Conservation (phyloP, 37 sponge, comb jelly and placozoan genomes). For the Petrosia ficiformis region DNA sequence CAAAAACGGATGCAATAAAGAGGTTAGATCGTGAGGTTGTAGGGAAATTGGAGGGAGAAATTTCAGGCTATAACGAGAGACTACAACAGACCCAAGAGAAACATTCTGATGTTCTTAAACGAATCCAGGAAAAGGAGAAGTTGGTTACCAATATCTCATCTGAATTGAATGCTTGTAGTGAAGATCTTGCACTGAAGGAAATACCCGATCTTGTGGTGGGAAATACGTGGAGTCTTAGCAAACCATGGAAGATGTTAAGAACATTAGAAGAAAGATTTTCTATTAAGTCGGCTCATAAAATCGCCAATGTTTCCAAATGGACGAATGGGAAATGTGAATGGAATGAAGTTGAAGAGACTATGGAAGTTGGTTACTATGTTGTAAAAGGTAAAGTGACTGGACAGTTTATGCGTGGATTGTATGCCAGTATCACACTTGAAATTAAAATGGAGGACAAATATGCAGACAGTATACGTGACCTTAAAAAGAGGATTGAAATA, state of each 20-base stretch:
- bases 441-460: conserved; percentile 5
- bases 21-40: background rate
- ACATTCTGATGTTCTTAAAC: background rate
- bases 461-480: background rate
- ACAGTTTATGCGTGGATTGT: conserved; percentile 27
- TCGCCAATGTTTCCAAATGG: conserved; percentile 6
- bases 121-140: background rate
- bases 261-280: background rate
- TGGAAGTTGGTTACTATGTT: too few relatives aligned
- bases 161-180: background rate
- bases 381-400: conserved; percentile 14
- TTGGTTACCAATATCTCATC: background rate
- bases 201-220: background rate
- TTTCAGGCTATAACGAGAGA: conserved; percentile 11
- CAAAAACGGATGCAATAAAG: conserved; percentile 24
- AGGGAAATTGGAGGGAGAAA: conserved; percentile 22
- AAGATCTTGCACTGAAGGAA: background rate
- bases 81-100: background rate
- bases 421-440: conserved; percentile 5
- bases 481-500: background rate
- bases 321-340: conserved; percentile 11
- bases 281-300: background rate
- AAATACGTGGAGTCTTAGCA: conserved; percentile 7
- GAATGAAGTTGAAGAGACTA: background rate
- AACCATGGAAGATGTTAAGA: conserved; percentile 15